Conservation (phyloP, 1,140 invertebrate genomes). For the Anthonomus grandis region DNA sequence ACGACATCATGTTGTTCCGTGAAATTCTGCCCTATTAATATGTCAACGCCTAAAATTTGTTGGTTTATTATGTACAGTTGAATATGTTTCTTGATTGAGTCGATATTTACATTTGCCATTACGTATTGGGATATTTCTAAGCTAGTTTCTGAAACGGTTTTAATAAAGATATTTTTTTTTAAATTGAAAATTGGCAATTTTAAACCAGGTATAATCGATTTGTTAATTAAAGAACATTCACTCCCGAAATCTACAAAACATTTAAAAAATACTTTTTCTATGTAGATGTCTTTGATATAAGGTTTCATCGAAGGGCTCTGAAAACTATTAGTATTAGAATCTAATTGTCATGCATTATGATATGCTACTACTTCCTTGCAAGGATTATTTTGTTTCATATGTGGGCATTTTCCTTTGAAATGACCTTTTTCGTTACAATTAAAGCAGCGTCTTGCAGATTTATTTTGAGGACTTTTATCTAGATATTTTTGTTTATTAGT, state of each 20-base stretch:
- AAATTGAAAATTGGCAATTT: neutral
- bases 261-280: no score
- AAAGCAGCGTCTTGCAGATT: neutral
- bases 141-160: neutral
- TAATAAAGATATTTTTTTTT: neutral
- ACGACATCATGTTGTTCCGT: no score
- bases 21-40: conserved; percentile 16
- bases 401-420: neutral
- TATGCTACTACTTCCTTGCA: neutral
- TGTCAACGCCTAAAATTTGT: conserved; percentile 7
- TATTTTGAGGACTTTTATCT: no score
- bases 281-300: neutral
- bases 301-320: neutral
- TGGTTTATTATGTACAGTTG: neutral
- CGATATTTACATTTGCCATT: neutral
- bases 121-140: neutral
- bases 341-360: neutral
- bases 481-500: no score
- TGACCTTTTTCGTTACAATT: neutral
- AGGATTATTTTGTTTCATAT: neutral
- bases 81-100: neutral
- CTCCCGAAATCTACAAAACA: no score
- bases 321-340: neutral
- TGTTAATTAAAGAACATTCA: neutral
- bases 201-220: neutral